These are phyloP conservation scores for Sclerurus mexicanus DNA, from an alignment of 2,113 vertebrate genomes.

Conservation along the genomic window DNA sequence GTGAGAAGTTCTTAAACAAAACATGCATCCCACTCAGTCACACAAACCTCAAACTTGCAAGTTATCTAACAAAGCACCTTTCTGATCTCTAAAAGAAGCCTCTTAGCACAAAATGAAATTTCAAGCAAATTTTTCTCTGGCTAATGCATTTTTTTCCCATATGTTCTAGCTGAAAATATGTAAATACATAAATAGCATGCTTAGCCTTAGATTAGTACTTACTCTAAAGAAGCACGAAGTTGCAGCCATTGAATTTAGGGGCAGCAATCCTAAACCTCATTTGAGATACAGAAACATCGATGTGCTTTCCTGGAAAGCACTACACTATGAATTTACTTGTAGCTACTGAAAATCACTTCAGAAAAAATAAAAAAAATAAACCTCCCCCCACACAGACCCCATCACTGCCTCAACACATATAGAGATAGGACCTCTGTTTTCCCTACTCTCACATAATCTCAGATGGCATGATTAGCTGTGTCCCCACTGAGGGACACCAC, in stretches of 20 bases:
- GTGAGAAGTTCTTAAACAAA: neutral
- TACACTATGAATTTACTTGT: neutral
- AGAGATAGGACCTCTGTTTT: neutral
- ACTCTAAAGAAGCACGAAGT: neutral
- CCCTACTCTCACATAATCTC: neutral
- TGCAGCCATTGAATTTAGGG: neutral
- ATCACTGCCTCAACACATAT: accelerated
- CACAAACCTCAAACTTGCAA: neutral
- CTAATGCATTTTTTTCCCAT: neutral
- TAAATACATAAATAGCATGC: neutral
- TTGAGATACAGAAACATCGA: neutral
- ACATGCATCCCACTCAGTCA: neutral
- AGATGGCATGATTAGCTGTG: neutral
- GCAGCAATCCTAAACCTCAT: neutral
- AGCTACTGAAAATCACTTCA: neutral
- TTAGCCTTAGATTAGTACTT: neutral
- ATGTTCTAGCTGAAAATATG: neutral
- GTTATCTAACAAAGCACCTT: neutral
- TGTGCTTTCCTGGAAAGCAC: neutral
- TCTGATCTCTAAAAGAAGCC: neutral
- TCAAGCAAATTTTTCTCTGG: neutral
- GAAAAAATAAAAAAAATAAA: accelerated
- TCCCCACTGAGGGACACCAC: neutral
- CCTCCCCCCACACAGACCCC: neutral
- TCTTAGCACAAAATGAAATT: neutral